phyloP scores from a whole-genome alignment of 2,888 invertebrate species.

The Mesochorus sp. region DNA sequence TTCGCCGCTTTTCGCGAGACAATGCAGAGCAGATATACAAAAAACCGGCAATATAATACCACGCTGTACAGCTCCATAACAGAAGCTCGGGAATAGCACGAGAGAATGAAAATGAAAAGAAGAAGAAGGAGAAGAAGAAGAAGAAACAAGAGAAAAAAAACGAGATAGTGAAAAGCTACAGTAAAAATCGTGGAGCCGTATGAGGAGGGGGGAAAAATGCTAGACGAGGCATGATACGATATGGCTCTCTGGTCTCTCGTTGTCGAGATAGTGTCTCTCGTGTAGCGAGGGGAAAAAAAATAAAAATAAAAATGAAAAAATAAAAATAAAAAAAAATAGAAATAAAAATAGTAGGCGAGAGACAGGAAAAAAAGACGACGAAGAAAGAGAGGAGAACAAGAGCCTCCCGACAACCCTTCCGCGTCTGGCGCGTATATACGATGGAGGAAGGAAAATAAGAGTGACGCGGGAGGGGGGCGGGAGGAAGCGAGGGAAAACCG shows the following conservation, averaged over 20 bases:
- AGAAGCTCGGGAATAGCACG: neutral
- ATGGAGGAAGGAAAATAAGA: conserved; percentile 2
- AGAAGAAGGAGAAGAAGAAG: neutral
- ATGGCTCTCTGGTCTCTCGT: neutral
- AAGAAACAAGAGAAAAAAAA: neutral
- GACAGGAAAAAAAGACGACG: neutral
- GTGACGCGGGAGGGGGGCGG: neutral
- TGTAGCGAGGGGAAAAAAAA: conserved; percentile 16
- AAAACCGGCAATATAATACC: conserved; percentile 23
- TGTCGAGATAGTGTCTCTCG: conserved; percentile 28
- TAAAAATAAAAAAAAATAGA: conserved; percentile 3
- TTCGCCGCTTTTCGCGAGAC: conserved; percentile 28
- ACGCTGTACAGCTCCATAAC: neutral
- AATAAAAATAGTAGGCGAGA: neutral
- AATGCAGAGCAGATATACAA: conserved; percentile 40
- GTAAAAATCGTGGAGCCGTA: conserved; percentile 30
- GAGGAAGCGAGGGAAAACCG: conserved; percentile 31
- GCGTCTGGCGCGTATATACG: conserved; percentile 48
- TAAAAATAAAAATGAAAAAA: neutral
- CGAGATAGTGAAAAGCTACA: neutral
- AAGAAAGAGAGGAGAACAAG: neutral
- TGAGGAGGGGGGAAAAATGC: neutral
- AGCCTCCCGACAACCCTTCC: conserved; percentile 50
- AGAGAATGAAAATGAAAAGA: neutral
- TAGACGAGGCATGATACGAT: conserved; percentile 3